Evolutionary conservation across 2,797 vertebrate species (phyloP).

Genomic region (Typhlichthys eigenmanni): DNA sequence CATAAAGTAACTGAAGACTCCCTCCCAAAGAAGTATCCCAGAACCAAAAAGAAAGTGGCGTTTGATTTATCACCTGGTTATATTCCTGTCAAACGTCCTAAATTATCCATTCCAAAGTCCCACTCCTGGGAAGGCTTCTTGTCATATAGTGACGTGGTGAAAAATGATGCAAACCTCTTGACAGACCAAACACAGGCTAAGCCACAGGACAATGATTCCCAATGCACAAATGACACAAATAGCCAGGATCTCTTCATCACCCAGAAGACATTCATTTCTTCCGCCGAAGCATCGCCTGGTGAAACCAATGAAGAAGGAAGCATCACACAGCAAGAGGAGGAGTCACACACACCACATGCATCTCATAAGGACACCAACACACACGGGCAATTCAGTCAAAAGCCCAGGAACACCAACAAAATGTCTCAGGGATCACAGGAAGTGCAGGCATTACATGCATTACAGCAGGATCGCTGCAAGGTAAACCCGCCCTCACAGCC

Average conservation of each 20-base stretch:
- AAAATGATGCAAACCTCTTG: not conserved
- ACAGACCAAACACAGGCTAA: conserved; percentile 5
- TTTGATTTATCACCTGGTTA: conserved; percentile 54
- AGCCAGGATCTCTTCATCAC: conserved; percentile 84
- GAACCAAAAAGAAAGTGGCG: conserved; percentile 64
- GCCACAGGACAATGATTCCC: conserved; percentile 37
- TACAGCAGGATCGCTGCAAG: not conserved
- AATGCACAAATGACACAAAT: conserved; percentile 60
- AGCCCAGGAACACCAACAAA: not conserved
- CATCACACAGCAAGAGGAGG: not conserved
- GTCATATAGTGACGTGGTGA: not conserved
- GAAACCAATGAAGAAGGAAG: conserved; percentile 33
- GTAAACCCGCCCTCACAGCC: not conserved
- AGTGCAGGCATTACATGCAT: not conserved
- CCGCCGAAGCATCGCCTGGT: conserved; percentile 47
- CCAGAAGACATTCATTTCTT: conserved; percentile 71
- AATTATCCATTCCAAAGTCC: not conserved
- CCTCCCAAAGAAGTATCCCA: conserved; percentile 30
- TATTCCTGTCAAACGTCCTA: conserved; percentile 34
- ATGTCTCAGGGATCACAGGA: not conserved
- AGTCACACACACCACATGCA: not conserved
- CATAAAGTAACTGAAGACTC: conserved; percentile 1
- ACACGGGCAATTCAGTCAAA: not conserved
- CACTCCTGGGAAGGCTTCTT: not conserved
- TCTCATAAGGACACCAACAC: not conserved